A percentile compares a stretch with the other conserved stretches of the same genome.
Conservation (phyloP, 2,113 vertebrate genomes). For the Chaetura pelagica region DNA sequence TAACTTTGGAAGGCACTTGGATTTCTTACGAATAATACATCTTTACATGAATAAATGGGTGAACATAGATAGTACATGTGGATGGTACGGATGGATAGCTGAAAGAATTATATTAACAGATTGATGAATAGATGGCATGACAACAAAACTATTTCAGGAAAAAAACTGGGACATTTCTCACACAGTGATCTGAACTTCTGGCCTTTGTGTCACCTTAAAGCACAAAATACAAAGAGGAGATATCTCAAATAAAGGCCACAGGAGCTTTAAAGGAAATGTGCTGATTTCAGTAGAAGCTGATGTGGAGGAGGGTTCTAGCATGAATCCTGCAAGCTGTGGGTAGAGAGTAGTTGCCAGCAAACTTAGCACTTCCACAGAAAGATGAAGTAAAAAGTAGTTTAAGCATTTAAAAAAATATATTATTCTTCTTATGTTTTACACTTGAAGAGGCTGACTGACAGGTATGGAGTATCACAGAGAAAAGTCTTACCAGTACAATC, state of each 20-base stretch:
- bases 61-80: too few species aligned
- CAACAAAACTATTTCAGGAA: neutral
- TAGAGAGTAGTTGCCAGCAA: neutral
- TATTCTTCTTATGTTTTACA: neutral
- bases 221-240: neutral
- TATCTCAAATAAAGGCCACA: neutral
- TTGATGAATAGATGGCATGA: neutral
- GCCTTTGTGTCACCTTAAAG: neutral
- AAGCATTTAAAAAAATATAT: neutral
- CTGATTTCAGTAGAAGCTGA: conserved; percentile 20
- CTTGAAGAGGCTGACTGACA: neutral
- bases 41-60: neutral
- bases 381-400: neutral
- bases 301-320: neutral
- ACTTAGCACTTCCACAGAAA: neutral
- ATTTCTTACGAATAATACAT: neutral
- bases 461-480: neutral
- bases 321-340: neutral
- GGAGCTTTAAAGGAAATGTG: neutral
- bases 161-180: neutral
- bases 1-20: neutral
- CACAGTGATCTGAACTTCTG: neutral
- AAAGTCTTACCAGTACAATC: neutral
- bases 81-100: neutral
- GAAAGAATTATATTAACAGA: neutral